These are phyloP conservation scores for Gasterosteus aculeatus DNA, from an alignment of 2,113 vertebrate genomes.

Conservation along the genomic window DNA sequence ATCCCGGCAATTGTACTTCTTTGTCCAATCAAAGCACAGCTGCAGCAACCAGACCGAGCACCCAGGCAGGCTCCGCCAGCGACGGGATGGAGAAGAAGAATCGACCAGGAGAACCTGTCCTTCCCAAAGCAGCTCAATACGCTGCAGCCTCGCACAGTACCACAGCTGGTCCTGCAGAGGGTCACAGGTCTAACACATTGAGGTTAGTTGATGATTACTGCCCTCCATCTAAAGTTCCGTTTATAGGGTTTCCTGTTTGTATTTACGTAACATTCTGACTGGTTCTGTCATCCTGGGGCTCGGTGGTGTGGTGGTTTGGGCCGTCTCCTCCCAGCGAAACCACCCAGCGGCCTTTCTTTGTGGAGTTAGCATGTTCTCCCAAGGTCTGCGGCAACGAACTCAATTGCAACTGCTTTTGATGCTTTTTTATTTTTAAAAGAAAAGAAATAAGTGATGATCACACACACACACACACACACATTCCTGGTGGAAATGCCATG, in stretches of 20 bases:
- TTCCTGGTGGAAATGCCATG: too few relatives aligned
- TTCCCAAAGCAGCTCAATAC: background rate
- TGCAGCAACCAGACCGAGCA: background rate
- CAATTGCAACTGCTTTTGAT: too few relatives aligned
- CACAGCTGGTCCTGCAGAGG: constrained; percentile 1
- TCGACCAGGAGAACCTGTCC: background rate
- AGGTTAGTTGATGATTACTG: constrained; percentile 38
- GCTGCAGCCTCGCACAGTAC: background rate
- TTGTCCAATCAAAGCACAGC: background rate
- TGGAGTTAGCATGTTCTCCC: too few relatives aligned
- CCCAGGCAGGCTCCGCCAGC: background rate
- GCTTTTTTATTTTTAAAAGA: too few relatives aligned
- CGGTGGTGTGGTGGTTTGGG: too few relatives aligned
- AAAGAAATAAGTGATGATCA: too few relatives aligned
- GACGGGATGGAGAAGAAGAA: background rate
- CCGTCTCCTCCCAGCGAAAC: too few relatives aligned
- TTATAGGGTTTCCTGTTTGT: background rate
- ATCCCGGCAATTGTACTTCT: background rate
- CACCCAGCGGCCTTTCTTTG: too few relatives aligned
- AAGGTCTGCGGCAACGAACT: too few relatives aligned
- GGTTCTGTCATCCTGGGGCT: background rate
- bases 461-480: too few relatives aligned
- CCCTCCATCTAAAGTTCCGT: background rate
- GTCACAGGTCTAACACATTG: background rate
- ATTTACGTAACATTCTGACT: background rate